Evolutionary conservation across 2,888 invertebrate species (phyloP), one percentile per base, ranked within the genome.

Genomic region (Arctia plantaginis): DNA sequence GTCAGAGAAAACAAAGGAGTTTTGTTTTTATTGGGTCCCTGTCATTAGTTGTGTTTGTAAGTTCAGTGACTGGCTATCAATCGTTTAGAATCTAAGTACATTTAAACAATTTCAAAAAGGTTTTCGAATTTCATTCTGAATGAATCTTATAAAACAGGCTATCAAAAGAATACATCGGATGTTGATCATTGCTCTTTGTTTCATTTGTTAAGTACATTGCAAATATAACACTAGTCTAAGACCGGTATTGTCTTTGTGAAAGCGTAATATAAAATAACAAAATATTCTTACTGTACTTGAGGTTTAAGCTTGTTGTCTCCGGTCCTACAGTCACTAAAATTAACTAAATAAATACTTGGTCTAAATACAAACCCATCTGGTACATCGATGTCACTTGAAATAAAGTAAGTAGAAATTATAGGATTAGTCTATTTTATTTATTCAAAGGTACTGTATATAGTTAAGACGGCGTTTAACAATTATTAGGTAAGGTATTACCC

Each of bases 281-380:
- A 65, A 64, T 47, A 3, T 71, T 72, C 3, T 30, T 62, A 62
- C 18, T 55, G 15, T 15, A 33, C 30, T 30, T 39, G 59, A 75
- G 66, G 51, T 35, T 35, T 66, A 71, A 65, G 73, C 70, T 27
- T 59, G 39, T 73, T 76, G 84, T 86, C 85, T 76, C 85, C 86
- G 82, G 76, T 79, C 80, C 80, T 84, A 87, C 83, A 85, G 82
- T 87, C 77, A 78, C 89, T 91, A 91, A 85, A 80, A 85, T 85
- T 86, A 85, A 82, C 89, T 90, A 90, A 91, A 91, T 93, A 93
- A 93, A 93, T 93, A 93, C 89, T 91, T 90, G 85, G 86, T 89
- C 91, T 93, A 92, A 90, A 90, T 91, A 91, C 90, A 91, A 90
- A 86, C 89, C 87, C 89, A 90, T 88, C 89, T 90, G 89, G 87